These are phyloP conservation scores for Sphaerophoria rueppellii DNA, from an alignment of 2,888 invertebrate species.

Conservation along the genomic window DNA sequence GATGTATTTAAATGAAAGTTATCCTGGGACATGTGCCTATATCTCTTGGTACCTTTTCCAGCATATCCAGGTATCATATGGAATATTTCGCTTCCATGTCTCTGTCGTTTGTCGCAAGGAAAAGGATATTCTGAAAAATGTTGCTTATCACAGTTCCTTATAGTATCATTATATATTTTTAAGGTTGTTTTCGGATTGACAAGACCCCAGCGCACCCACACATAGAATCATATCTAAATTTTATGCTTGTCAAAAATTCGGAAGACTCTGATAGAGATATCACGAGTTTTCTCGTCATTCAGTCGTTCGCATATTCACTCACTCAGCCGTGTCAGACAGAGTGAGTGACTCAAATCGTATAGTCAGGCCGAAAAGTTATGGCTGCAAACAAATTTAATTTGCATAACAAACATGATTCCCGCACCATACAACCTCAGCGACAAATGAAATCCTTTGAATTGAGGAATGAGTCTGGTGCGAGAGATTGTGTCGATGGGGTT, in stretches of 20 bases:
- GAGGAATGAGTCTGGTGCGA: conserved; percentile 1
- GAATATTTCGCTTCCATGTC: not conserved
- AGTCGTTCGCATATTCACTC: not conserved
- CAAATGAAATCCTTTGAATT: conserved; percentile 41
- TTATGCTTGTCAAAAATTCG: conserved; percentile 38
- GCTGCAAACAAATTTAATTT: conserved; percentile 71
- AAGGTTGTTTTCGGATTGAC: conserved; percentile 50
- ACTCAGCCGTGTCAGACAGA: not conserved
- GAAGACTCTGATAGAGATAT: conserved; percentile 67
- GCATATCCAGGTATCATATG: not conserved
- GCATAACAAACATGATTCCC: conserved; percentile 70
- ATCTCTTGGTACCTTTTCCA: not conserved
- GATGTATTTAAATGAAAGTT: conserved; percentile 52
- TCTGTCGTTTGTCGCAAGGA: conserved; percentile 3
- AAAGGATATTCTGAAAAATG: conserved; percentile 49
- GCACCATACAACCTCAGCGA: conserved; percentile 32
- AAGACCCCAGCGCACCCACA: conserved; percentile 13
- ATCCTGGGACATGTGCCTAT: conserved; percentile 27
- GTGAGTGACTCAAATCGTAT: conserved; percentile 10
- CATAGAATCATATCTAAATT: conserved; percentile 7
- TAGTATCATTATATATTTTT: conserved; percentile 46
- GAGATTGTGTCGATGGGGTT: not conserved
- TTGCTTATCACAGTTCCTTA: conserved; percentile 55
- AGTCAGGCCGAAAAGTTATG: conserved; percentile 63
- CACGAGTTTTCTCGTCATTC: conserved; percentile 41